Evolutionary conservation across 1,140 invertebrate species (phyloP).

Genomic region (Stratiolaelaps scimitus): DNA sequence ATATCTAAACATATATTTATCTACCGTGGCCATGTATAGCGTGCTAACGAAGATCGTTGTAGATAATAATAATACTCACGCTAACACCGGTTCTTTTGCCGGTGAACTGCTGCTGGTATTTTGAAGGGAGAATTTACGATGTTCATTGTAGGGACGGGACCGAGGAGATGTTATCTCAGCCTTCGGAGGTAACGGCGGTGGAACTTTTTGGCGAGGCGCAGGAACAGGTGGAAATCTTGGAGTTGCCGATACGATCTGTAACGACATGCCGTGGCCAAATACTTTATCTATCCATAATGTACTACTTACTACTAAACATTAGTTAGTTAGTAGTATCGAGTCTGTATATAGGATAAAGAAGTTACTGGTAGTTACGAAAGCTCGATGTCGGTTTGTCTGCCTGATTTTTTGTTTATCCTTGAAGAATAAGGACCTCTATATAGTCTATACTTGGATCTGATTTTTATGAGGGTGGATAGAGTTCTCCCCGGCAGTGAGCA

Average conservation of each 20-base stretch:
- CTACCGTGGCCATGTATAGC: background rate
- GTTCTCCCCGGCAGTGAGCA: too few species aligned
- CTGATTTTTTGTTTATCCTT: too few species aligned
- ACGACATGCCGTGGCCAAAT: too few species aligned
- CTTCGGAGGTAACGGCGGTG: constrained; percentile 13
- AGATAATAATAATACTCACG: constrained; percentile 1
- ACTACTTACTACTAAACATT: too few species aligned
- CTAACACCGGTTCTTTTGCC: background rate
- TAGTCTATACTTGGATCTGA: too few species aligned
- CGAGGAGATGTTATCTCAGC: constrained; percentile 4
- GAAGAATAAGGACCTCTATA: too few species aligned
- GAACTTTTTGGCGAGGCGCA: constrained; percentile 4
- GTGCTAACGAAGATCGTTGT: background rate
- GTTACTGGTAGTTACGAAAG: too few species aligned
- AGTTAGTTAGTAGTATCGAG: too few species aligned
- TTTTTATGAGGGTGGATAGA: too few species aligned
- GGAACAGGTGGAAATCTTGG: background rate
- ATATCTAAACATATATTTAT: background rate
- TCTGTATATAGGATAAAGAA: too few species aligned
- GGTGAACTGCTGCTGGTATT: background rate
- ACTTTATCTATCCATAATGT: too few species aligned
- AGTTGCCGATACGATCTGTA: background rate
- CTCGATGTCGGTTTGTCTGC: too few species aligned
- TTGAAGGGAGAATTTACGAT: constrained; percentile 15
- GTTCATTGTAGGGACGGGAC: background rate